These are phyloP conservation scores for Lophotriccus pileatus DNA, from an alignment of 2,797 vertebrate species.

Conservation along the genomic window DNA sequence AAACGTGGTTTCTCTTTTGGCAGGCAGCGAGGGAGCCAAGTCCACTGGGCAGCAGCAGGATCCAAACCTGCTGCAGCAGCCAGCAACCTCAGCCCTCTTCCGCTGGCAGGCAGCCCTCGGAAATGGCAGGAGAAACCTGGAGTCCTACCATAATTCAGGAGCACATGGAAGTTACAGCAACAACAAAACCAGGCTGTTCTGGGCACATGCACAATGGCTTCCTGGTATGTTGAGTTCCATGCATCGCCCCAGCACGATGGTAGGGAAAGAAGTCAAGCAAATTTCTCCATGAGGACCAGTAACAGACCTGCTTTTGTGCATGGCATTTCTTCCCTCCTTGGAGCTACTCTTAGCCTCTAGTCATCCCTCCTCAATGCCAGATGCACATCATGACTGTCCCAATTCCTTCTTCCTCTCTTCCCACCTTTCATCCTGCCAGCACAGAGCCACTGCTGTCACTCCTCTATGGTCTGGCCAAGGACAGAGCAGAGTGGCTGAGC, in stretches of 20 bases:
- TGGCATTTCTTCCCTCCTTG: neutral
- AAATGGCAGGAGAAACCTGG: neutral
- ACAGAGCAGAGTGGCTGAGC: accelerated
- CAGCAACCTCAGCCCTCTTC: neutral
- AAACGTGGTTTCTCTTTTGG: neutral
- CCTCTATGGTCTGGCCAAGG: neutral
- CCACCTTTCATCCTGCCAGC: neutral
- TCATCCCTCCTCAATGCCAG: neutral
- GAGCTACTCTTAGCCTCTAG: neutral
- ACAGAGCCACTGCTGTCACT: neutral
- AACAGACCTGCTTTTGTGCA: neutral
- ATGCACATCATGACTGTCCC: neutral
- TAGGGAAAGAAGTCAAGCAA: neutral
- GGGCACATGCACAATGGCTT: neutral
- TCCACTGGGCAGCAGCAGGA: neutral
- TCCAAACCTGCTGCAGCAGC: neutral
- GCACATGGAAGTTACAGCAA: neutral
- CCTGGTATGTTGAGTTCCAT: neutral
- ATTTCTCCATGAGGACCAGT: neutral
- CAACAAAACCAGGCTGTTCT: neutral
- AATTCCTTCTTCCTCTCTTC: neutral
- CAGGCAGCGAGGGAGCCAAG: neutral
- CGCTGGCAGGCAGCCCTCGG: neutral
- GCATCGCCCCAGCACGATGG: accelerated
- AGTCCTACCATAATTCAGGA: neutral